Evolutionary conservation across 2,888 invertebrate genomes (phyloP), one percentile per base, ranked within the genome.

Genomic region (Alviniconcha strummeri): DNA sequence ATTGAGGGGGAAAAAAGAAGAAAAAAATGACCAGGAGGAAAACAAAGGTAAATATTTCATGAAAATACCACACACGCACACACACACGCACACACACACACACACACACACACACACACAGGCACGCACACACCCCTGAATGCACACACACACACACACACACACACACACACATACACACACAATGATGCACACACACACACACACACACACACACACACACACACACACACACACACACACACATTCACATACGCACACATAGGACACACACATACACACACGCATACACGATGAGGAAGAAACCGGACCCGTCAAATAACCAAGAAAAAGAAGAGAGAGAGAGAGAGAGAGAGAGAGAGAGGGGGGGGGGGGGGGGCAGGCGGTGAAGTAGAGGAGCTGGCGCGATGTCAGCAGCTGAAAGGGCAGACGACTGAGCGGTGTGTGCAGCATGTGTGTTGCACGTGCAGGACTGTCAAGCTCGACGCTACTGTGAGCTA

Each of bases 381-480:
- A n/a, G 60, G 60, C 60, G 13, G 60, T 11, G 60, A 13, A 8
- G 13, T 8, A 60, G 60, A 60, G 60, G 13, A 60, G 60, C 60
- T 8, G 13, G 60, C 8, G 60, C 60, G 60, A 13, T 60, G 60
- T 60, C 8, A 60, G 13, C 60, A 36, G 17, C 13, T 17, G 55
- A 9, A 19, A 56, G 57, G 9, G n/a, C 6, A 78, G 60, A 56
- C 13, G 57, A 13, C 55, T n/a, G 55, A 57, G 56, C 52, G 57
- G 5, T n/a, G 57, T 57, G 36, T 64, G 79, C 60, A 54, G 52
- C 82, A 82, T 75, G 82, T 82, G 82, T 74, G 64, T 8, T n/a
- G 56, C 82, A 82, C 82, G 82, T 82, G 82, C n/a, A 64, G 55
- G 55, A 55, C 82, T 82, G 82, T 82, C 82, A 82, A 36, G 77